Base-by-base conservation (phyloP, 2,888 invertebrate species). In the Candidula unifasciata region DNA sequence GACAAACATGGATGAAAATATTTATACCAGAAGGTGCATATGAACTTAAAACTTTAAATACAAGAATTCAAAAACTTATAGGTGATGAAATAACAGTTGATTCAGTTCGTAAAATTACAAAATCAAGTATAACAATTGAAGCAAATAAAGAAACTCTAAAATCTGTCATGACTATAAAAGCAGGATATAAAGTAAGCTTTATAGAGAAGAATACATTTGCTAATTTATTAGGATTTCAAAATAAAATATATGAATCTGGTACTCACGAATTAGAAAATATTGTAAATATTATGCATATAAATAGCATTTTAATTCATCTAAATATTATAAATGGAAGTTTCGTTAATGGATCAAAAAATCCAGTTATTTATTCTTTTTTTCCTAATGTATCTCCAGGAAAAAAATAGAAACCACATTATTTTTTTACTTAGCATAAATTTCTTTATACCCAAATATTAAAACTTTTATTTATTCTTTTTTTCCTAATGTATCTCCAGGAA, bases 391-490 rank as follows among this genome's bases (percentile, higher is more conserved):
- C 77, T 27, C 82, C 86, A 6, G 87, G 86, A 21, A 83, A 85
- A 54, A 87, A 86, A 85, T 77, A 86, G 77, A 80, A 3, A 27
- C 86, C 84, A 37, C 30, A 64, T 30, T 82, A 87, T 66, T 66
- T 76, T n/a, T n/a, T n/a, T n/a, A n/a, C n/a, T n/a, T n/a, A n/a
- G n/a, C n/a, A n/a, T n/a, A n/a, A 37, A 73, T 87, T 44, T 87
- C 84, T 83, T 82, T 87, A 33, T 86, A 84, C 37, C 33, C 84
- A 8, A 44, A 57, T 35, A 35, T 76, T 33, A 73, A 87, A 52
- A 81, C 79, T n/a, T 82, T 78, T 18, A 87, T 84, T 21, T 86
- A 87, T 82, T 80, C 79, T 8, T 87, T 87, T 52, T 87, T 87
- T 37, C 81, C 87, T 52, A 82, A 80, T 80, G 85, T 86, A 35